Evolutionary conservation across 2,113 vertebrate species (phyloP).

Genomic region (Typhlomys cinereus): DNA sequence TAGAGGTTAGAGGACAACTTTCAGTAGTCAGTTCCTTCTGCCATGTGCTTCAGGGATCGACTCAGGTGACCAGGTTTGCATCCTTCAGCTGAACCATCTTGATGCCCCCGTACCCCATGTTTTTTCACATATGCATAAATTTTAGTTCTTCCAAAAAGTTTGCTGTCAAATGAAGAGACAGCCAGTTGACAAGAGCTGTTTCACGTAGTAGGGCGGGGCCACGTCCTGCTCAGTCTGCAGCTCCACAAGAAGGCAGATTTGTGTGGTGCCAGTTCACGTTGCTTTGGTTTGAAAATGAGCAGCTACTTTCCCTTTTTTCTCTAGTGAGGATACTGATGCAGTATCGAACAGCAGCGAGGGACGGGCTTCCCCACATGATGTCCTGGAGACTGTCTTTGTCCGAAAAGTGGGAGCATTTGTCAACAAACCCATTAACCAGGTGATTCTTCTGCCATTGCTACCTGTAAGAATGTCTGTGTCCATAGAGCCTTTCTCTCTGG

Average conservation of each 20-base stretch:
- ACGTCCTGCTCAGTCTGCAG: background rate
- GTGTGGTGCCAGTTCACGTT: background rate
- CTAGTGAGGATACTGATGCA: constrained; percentile 89
- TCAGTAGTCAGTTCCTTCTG: too few species aligned
- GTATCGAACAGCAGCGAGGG: constrained; percentile 89
- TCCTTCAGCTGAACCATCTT: too few species aligned
- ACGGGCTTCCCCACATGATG: constrained; percentile 89
- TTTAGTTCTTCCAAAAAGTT: background rate
- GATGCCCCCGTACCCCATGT: too few species aligned
- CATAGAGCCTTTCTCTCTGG: background rate
- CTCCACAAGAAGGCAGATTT: too few species aligned
- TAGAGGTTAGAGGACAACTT: too few species aligned
- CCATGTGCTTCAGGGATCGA: too few species aligned
- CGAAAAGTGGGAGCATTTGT: constrained; percentile 98
- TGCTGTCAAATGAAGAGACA: background rate
- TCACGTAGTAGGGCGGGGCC: background rate
- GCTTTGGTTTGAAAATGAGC: background rate
- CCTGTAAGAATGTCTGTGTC: background rate
- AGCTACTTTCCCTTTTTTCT: constrained; percentile 34
- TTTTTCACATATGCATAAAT: background rate
- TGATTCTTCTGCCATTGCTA: constrained; percentile 74
- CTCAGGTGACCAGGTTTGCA: too few species aligned
- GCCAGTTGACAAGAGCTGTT: background rate
- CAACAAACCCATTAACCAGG: constrained; percentile 95
- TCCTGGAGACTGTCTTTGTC: constrained; percentile 91